These are phyloP conservation scores for Cotesia chilonis DNA, from an alignment of 1,140 invertebrate species.

Conservation along the genomic window DNA sequence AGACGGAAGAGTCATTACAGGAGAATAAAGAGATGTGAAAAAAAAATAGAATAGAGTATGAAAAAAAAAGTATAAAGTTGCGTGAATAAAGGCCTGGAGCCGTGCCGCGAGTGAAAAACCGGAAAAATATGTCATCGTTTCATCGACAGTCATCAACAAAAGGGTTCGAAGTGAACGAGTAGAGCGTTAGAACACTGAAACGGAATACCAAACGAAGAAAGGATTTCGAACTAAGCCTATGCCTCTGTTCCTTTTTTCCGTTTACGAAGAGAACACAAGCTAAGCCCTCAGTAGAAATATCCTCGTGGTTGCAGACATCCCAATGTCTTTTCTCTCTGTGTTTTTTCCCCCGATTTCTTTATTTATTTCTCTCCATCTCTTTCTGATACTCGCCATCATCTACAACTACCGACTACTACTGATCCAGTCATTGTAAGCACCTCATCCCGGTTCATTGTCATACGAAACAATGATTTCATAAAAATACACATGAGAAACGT, in stretches of 20 bases:
- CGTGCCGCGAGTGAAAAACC: slow-evolving; percentile 57
- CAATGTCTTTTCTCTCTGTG: slow-evolving; percentile 37
- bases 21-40: slow-evolving; percentile 22
- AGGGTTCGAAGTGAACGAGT: slow-evolving; percentile 39
- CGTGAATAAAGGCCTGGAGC: slow-evolving; percentile 33
- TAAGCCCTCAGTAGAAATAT: not conserved
- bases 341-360: slow-evolving; percentile 24
- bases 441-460: slow-evolving; percentile 65
- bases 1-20: slow-evolving; percentile 25
- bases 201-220: slow-evolving; percentile 25
- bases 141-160: slow-evolving; percentile 66
- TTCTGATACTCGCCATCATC: slow-evolving; percentile 35
- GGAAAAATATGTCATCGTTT: slow-evolving; percentile 67
- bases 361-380: slow-evolving; percentile 20
- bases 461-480: slow-evolving; percentile 66
- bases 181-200: slow-evolving; percentile 19
- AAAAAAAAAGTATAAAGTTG: slow-evolving; percentile 37
- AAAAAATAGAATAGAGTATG: slow-evolving; percentile 28
- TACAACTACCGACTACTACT: slow-evolving; percentile 41
- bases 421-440: slow-evolving; percentile 60
- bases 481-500: slow-evolving; percentile 53
- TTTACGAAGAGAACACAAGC: slow-evolving; percentile 10
- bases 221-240: not conserved
- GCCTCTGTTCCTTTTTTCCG: slow-evolving; percentile 1
- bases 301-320: slow-evolving; percentile 22